Evolutionary conservation across 64 coral and sea anemone species (phyloP), one percentile per base, ranked within the genome.

Genomic region (Astreopora myriophthalma): DNA sequence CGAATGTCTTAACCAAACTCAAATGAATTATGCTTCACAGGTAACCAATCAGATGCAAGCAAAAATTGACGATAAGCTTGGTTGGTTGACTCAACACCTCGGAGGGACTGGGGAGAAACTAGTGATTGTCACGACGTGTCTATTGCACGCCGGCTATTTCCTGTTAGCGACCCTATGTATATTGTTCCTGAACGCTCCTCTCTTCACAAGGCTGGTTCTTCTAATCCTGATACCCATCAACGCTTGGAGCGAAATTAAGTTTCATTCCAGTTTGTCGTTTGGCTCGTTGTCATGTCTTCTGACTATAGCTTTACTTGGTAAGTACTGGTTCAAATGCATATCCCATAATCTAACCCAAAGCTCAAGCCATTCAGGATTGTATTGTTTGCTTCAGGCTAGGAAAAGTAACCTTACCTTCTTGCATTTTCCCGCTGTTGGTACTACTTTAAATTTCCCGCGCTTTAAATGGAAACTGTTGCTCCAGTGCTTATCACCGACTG

Each of bases 71-170:
- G 57, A 92, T 33, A 84, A 87, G 27, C 73, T 99, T 0, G 69
- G 80, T 14, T 99, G 97, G 97, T 58, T 99, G 39, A 84, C 91
- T 1, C 79, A 68, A 60, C 94, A 99, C 64, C 93, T 99, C n/a
- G 97, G 94, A 34, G 97, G 94, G 24, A 99, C 97, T 91, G 97
- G 87, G 16, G 86, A 99, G 76, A 95, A 95, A 52, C 66, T 99
- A 64, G 16, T 34, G 8, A 38, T 84, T 3, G 65, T 99, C 31
- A 85, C 93, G 64, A 93, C 94, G 14, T 91, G 79, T 49, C 37
- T 95, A 12, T 31, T 90, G 32, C 97, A 99, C 49, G 72, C 70
- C 16, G 64, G 74, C 8, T 99, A 95, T 72, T 99, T 99, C 77
- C 48, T 99, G 23, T 64, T 95, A 24, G 94, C 94, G 17, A 95